Evolutionary conservation across 2,888 invertebrate species (phyloP).

Genomic region (Bombyx huttoni): DNA sequence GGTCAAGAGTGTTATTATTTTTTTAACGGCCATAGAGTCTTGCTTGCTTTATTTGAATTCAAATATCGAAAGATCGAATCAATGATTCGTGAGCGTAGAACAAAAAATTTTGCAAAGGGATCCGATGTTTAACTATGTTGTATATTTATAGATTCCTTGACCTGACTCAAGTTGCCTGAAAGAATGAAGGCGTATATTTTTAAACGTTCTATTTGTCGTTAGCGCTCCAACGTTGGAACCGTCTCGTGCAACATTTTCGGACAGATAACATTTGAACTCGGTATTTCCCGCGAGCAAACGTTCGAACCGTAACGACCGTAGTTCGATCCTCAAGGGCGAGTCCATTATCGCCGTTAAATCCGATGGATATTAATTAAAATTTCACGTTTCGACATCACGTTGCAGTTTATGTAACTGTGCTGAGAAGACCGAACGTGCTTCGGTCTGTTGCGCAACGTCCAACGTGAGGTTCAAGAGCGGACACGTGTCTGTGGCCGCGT

Average conservation of each 20-base stretch:
- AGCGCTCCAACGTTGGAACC: too few relatives aligned
- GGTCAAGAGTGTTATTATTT: conserved; percentile 44
- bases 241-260: too few relatives aligned
- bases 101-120: too few relatives aligned
- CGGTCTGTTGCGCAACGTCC: conserved; percentile 47
- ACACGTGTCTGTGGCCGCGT: conserved; percentile 59
- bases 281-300: too few relatives aligned
- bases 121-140: not conserved
- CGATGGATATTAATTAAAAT: conserved; percentile 35
- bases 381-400: conserved; percentile 56
- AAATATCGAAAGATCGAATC: too few relatives aligned
- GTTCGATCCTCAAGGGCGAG: conserved; percentile 24
- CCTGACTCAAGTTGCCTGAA: conserved; percentile 3
- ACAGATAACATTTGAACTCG: too few relatives aligned
- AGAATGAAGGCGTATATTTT: not conserved
- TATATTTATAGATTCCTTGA: conserved; percentile 8
- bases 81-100: too few relatives aligned
- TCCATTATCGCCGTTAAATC: conserved; percentile 11
- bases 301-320: too few relatives aligned
- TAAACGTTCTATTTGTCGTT: not conserved
- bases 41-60: not conserved
- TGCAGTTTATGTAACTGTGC: conserved; percentile 60
- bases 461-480: conserved; percentile 63
- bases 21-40: conserved; percentile 11
- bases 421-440: conserved; percentile 48